These are phyloP conservation scores for Romanogobio albipinnatus DNA, from an alignment of 2,113 vertebrate species.

Conservation along the genomic window DNA sequence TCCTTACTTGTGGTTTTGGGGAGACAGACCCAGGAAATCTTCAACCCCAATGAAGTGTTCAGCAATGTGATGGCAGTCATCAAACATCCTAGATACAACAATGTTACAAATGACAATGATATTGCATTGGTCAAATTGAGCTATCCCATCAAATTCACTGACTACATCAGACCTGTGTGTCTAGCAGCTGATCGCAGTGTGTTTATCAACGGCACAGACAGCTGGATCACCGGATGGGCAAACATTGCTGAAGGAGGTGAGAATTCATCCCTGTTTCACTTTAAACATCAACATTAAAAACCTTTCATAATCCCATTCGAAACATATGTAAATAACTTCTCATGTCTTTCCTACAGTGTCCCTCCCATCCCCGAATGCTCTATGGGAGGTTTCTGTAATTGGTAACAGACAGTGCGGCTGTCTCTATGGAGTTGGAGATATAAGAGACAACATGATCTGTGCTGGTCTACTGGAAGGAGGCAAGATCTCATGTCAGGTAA, in stretches of 20 bases:
- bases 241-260: constrained; percentile 41
- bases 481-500: constrained; percentile 66
- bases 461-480: constrained; percentile 67
- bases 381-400: constrained; percentile 59
- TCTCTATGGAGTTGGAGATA: constrained; percentile 53
- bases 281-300: background rate
- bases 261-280: background rate
- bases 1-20: constrained; percentile 38
- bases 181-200: constrained; percentile 63
- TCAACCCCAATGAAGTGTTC: constrained; percentile 15
- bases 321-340: background rate
- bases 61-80: background rate
- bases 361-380: constrained; percentile 35
- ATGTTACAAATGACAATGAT: background rate
- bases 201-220: constrained; percentile 68
- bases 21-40: background rate
- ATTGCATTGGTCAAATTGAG: constrained; percentile 42
- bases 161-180: constrained; percentile 71
- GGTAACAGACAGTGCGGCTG: constrained; percentile 53
- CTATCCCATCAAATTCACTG: constrained; percentile 26
- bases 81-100: constrained; percentile 33
- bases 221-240: constrained; percentile 77
- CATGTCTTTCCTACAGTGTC: constrained; percentile 50
- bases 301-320: background rate
- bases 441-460: constrained; percentile 74